A percentile compares a stretch with the other conserved stretches of the same genome.
Conservation (phyloP, 1,140 invertebrate genomes). For the Ridgeia piscesae region DNA sequence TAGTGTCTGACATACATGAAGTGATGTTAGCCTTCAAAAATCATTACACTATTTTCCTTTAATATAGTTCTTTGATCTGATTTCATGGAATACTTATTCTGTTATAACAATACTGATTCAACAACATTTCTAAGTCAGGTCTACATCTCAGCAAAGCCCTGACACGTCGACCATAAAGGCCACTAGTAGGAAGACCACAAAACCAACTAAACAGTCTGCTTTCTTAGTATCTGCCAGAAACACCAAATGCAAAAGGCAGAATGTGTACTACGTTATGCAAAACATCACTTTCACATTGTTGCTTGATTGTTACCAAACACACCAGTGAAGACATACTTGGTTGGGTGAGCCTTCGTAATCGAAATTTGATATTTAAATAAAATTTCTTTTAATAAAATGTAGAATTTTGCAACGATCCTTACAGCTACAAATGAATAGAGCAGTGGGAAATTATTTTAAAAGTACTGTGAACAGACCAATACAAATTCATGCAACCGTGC, state of each 20-base stretch:
- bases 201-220: neutral
- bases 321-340: neutral
- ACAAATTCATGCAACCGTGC: neutral
- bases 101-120: too few species aligned
- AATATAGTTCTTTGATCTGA: too few species aligned
- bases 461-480: neutral
- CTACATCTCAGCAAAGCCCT: neutral
- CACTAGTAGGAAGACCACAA: neutral
- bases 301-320: neutral
- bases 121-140: neutral
- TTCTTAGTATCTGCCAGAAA: conserved; percentile 5
- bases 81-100: too few species aligned
- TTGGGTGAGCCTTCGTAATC: too few species aligned
- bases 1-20: too few species aligned
- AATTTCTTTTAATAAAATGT: too few species aligned
- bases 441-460: neutral
- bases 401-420: too few species aligned
- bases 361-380: too few species aligned
- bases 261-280: neutral
- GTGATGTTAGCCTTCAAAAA: too few species aligned
- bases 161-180: neutral
- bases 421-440: neutral
- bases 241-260: neutral
- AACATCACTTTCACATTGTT: neutral
- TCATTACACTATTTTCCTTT: too few species aligned